A percentile compares a stretch with the other conserved stretches of the same genome.
phyloP scores from a whole-genome alignment of 2,888 invertebrate genomes.

The Apeira syringaria region DNA sequence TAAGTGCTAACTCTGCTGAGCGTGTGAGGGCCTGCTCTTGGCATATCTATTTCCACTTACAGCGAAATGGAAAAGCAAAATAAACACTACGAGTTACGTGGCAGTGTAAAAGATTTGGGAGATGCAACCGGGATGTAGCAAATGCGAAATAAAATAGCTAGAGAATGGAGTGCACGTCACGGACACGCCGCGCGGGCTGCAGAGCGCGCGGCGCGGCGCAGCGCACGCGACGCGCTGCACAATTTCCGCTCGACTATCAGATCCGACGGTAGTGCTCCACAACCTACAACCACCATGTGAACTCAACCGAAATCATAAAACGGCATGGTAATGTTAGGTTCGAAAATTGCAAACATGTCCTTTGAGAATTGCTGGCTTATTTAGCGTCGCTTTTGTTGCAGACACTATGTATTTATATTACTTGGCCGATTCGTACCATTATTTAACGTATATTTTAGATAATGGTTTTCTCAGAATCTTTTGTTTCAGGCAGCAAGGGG shows the following conservation, averaged over 20 bases:
- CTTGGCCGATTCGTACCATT: no score
- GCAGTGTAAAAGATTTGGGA: constrained; percentile 50
- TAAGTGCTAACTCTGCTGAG: constrained; percentile 13
- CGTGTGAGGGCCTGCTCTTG: constrained; percentile 21
- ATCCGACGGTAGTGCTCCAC: constrained; percentile 62
- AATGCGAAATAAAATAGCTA: constrained; percentile 64
- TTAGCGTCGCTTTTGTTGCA: no score
- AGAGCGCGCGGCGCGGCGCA: constrained; percentile 56
- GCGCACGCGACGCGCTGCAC: constrained; percentile 73
- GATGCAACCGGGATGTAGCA: constrained; percentile 46
- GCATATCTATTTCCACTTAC: constrained; percentile 28
- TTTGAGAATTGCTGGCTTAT: no score
- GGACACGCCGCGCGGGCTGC: constrained; percentile 37
- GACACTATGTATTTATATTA: no score
- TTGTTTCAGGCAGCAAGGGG: no score
- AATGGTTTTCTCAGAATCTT: no score
- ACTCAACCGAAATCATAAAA: constrained; percentile 53
- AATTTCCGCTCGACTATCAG: constrained; percentile 78
- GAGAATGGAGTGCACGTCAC: constrained; percentile 68
- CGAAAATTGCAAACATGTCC: no score
- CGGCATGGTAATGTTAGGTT: constrained; percentile 15
- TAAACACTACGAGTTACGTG: constrained; percentile 29
- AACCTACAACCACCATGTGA: constrained; percentile 38
- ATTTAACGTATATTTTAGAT: no score
- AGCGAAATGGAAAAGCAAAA: constrained; percentile 31